phyloP scores from a whole-genome alignment of 1,140 invertebrate genomes.

The Danaus melanippus region DNA sequence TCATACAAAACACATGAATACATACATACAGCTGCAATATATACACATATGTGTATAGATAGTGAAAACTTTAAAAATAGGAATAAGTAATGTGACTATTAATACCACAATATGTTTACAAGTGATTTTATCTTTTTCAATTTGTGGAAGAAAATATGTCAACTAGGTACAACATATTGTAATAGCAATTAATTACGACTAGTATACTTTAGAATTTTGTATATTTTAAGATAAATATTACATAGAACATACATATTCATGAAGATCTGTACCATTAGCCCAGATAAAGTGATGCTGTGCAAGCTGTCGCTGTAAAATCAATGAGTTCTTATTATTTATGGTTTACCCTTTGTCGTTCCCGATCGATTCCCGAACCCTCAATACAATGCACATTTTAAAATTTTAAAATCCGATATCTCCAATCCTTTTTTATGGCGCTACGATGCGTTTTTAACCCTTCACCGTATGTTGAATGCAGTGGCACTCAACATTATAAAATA shows the following conservation, averaged over 20 bases:
- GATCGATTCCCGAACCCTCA: slow-evolving; percentile 68
- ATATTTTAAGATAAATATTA: too few relatives aligned
- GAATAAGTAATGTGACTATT: too few relatives aligned
- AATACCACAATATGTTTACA: too few relatives aligned
- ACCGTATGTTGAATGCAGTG: slow-evolving; percentile 50
- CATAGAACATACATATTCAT: too few relatives aligned
- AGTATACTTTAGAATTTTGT: too few relatives aligned
- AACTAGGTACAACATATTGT: too few relatives aligned
- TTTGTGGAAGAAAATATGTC: too few relatives aligned
- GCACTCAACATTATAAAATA: slow-evolving; percentile 33
- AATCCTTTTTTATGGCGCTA: slow-evolving; percentile 58
- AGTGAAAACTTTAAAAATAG: not conserved
- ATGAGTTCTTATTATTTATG: slow-evolving; percentile 61
- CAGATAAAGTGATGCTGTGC: slow-evolving; percentile 27
- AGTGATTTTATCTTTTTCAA: too few relatives aligned
- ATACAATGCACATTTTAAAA: slow-evolving; percentile 72
- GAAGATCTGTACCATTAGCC: slow-evolving; percentile 19
- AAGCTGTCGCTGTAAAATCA: slow-evolving; percentile 57
- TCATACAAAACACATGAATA: too few relatives aligned
- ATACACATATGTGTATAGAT: slow-evolving; percentile 3
- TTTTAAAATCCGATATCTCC: slow-evolving; percentile 71
- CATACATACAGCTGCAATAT: too few relatives aligned
- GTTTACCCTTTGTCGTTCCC: slow-evolving; percentile 63
- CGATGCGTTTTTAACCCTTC: slow-evolving; percentile 71
- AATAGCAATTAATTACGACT: too few relatives aligned